Base-by-base conservation (phyloP, 2,888 invertebrate species). In the Caenorhabditis afra region DNA sequence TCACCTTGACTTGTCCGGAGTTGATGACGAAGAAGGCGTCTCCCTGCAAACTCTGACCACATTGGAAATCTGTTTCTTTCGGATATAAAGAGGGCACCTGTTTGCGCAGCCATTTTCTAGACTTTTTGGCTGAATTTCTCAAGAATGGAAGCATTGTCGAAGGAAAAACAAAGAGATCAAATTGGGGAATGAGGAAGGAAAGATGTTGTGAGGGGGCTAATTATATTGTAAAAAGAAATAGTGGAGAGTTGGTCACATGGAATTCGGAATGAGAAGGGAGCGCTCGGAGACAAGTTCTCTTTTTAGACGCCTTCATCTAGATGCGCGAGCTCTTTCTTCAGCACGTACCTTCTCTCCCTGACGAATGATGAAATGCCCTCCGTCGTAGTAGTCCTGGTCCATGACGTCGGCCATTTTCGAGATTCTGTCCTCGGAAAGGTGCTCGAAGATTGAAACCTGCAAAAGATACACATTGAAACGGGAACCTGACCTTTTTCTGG, bases 1-100 rank as follows among this genome's bases (percentile, higher is more conserved):
- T 91, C 16, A 91, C 91, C 75, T 88, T 88, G n/a, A 91, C 91
- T 86, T 91, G 87, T 8, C 89, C 88, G 7, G 94, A 94, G 81
- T 95, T 94, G 87, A 96, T 95, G 74, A 96, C 95, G 90, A 94
- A 96, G 91, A 96, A 96, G 86, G 95, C 95, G 90, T 96, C 95
- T 2, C 96, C 96, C 86, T 86, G 66, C n/a, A 61, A 76, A 12
- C 18, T 16, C 44, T 37, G 41, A 3, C n/a, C 10, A 22, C 45
- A 23, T 55, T 44, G 10, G 3, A n/a, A 22, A 1, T 20, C 57
- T 47, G 59, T 44, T 45, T 61, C 29, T 44, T 45, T 61, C 29
- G 29, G 12, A 7, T 55, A 1, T 16, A 1, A 18, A 16, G 14
- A 29, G 29, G n/a, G 3, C 29, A 29, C 57, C 39, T 41, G 18